Evolutionary conservation across 2,797 vertebrate species (phyloP), one percentile per base, ranked within the genome.

Genomic region (Sebastes oblongus): DNA sequence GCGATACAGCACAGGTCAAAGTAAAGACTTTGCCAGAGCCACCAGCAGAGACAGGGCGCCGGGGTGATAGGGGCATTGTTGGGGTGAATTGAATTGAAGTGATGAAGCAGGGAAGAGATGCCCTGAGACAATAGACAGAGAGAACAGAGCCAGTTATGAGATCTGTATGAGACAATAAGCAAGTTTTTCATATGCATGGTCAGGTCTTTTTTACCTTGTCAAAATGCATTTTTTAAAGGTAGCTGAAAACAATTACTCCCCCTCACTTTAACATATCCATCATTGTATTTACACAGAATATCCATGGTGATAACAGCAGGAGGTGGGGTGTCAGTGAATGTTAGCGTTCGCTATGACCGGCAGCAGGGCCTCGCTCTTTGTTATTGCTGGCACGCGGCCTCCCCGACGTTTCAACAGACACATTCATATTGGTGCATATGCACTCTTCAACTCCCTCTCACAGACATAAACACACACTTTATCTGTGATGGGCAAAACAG

Each of bases 401-500:
- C 77, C 62, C 65, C 67, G 55, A 6, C 34, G 22, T 70, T 86
- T 84, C 78, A 65, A 71, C 83, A 84, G 78, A 85, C 72, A 36
- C 74, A 27, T 61, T 75, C 66, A 60, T 75, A 82, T 64, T 20
- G 16, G 50, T 59, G 34, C 68, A 59, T 78, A 68, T 77, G 65
- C 85, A 71, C 77, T 75, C 75, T 66, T 81, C 67, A 81, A 55
- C 86, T 83, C 86, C 67, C 46, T 46, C 80, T 86, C 72, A 20
- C 82, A 86, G 64, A 84, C 78, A 74, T 85, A 88, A 88, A 88
- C 91, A 81, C 88, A 71, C 75, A 76, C 77, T 88, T 96, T 96
- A 96, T 96, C 96, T 93, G 94, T 95, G 96, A 97, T 97, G 96
- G 97, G 96, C 96, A 96, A 97, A 98, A 97, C 96, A 98, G 96